Base-by-base conservation (phyloP, 2,888 invertebrate species). In the Limnephilus auricula region DNA sequence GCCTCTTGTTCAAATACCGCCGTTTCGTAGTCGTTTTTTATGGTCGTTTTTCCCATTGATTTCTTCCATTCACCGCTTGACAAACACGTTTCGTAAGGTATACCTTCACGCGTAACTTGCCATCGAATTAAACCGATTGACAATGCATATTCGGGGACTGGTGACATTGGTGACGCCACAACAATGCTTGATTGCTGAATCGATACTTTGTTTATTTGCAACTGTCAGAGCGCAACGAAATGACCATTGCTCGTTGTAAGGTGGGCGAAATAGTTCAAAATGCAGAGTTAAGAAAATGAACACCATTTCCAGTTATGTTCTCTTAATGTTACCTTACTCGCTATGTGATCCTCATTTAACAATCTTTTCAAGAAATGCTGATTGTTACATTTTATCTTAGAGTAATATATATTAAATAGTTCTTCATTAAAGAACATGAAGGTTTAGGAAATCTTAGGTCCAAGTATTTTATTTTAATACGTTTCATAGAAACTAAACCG, bases 81-180 rank as follows among this genome's bases (percentile, higher is more conserved):
- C 78, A 88, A 87, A 78, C 32, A 34, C 34, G 32, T 88, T 88
- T 88, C 87, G 65, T 88, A 88, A 88, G 87, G 15, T 5, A 65
- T 45, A 79, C 25, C 87, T 88, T 34, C 10, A 34, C 87, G 87
- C 87, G 78, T 88, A 88, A 78, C 32, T 88, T 85, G 85, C n/a
- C 31, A 50, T 30, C 30, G 45, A 45, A 34, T 45, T 40, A 40
- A 45, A 40, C n/a, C 78, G 34, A 88, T 88, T 88, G 87, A 78
- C 79, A 78, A 78, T 79, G 80, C 84, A 37, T 90, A 86, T 80
- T 80, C 31, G 32, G 80, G 25, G 25, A 34, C 37, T 83, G 25
- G 80, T 80, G 45, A 45, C 45, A 45, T n/a, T 32, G 80, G 9
- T 83, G 83, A 83, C 37, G n/a, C 31, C 83, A 83, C 37, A 34